Conservation (phyloP, 1,140 invertebrate species). For the Apolygus lucorum region DNA sequence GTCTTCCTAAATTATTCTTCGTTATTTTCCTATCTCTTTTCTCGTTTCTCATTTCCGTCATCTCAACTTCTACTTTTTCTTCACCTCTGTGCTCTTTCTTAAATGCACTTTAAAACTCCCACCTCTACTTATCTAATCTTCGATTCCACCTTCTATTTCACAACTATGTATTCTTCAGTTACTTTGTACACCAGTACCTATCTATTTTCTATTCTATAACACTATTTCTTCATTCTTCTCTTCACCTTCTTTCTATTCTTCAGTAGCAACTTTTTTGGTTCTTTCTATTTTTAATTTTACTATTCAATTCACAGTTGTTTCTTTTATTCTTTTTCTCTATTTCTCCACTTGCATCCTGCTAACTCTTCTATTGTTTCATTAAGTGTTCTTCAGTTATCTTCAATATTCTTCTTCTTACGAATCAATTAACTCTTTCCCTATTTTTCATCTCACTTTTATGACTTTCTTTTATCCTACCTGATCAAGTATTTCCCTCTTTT, state of each 20-base stretch:
- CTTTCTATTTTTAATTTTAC: background rate
- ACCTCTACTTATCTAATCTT: background rate
- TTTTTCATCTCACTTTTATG: background rate
- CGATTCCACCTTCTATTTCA: background rate
- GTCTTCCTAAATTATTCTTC: background rate
- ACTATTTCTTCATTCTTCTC: too few species aligned
- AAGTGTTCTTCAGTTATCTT: background rate
- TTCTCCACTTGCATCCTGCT: too few species aligned
- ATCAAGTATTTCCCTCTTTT: too few species aligned
- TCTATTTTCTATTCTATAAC: too few species aligned
- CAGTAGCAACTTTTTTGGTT: background rate
- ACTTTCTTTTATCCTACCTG: background rate
- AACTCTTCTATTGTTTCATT: background rate
- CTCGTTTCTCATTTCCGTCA: background rate
- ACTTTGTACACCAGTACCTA: too few species aligned
- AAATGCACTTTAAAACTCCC: background rate
- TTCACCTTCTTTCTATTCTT: background rate
- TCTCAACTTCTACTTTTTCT: slow-evolving; percentile 1
- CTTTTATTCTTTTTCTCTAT: too few species aligned
- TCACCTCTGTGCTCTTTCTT: background rate
- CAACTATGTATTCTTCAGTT: background rate
- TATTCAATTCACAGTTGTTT: too few species aligned
- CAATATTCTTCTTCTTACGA: background rate
- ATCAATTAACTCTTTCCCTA: background rate
- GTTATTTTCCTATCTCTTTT: background rate